Evolutionary conservation across 2,113 vertebrate genomes (phyloP), one percentile per base, ranked within the genome.

Genomic region (Neomonachus schauinslandi): DNA sequence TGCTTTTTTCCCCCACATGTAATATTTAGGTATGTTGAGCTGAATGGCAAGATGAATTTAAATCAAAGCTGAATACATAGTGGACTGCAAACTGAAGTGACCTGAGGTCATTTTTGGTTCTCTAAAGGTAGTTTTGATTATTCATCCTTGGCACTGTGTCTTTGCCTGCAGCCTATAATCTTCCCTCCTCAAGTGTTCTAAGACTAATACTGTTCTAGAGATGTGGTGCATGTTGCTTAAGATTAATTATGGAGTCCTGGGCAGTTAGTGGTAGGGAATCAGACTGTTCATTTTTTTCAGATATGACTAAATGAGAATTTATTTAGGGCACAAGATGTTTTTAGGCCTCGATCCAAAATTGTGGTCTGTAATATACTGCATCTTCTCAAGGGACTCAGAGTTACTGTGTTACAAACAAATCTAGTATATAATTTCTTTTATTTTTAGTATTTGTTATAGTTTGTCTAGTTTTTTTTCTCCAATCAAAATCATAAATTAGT

Each of bases 71-170:
- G 80, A 49, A 11, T 55, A 63, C 63, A 9, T 67, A 71, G 87
- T 51, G 26, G 53, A n/a, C 63, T 80, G 67, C 59, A 77, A 72
- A 61, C 90, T 42, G 12, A 55, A 63, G 74, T 63, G 74, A 86
- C 89, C 89, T 0, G n/a, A 89, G 94, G 86, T 81, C 55, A 86
- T 79, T 77, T 89, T 91, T 90, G 83, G 31, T 82, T 92, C 42
- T 92, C 26, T 39, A 22, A 93, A 91, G 86, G 53, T 86, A 36
- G 46, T 86, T 91, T 86, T 92, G 89, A 84, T 87, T 86, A 74
- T 79, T 82, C 59, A 46, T 42, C 5, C 13, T 18, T 55, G 65
- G 36, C 26, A 16, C 80, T n/a, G 4, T 76, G 26, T 63, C 77
- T 97, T 93, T 79, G 90, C 95, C 83, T 79, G 57, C 1, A 69